phyloP scores from a whole-genome alignment of 2,888 invertebrate genomes.

The Anthoptus insignis region DNA sequence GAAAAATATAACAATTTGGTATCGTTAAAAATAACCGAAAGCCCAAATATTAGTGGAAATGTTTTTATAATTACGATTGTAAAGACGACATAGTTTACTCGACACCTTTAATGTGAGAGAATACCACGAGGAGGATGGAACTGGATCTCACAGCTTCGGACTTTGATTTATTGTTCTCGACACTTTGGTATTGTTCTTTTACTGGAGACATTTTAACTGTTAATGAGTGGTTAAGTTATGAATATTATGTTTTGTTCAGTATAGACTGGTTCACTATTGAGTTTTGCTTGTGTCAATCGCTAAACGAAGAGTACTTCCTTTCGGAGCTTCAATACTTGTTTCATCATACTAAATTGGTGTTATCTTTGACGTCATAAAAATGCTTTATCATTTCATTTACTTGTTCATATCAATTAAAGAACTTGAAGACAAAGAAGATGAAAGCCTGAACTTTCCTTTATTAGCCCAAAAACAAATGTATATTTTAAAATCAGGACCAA shows the following conservation, averaged over 20 bases:
- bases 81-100: conserved; percentile 48
- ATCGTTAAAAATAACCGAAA: conserved; percentile 55
- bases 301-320: too few species aligned
- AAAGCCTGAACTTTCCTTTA: too few species aligned
- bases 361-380: too few species aligned
- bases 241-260: background rate
- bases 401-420: too few species aligned
- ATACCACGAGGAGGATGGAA: conserved; percentile 43
- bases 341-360: too few species aligned
- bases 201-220: background rate
- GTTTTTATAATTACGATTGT: conserved; percentile 56
- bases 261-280: too few species aligned
- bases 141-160: conserved; percentile 40
- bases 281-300: too few species aligned
- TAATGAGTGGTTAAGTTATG: background rate
- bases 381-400: too few species aligned
- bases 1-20: conserved; percentile 53
- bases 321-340: too few species aligned
- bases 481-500: conserved; percentile 16
- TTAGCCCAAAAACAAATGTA: too few species aligned
- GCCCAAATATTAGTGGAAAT: conserved; percentile 53
- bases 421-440: too few species aligned
- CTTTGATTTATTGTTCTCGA: conserved; percentile 50
- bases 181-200: conserved; percentile 15
- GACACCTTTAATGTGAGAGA: conserved; percentile 55